Base-by-base conservation (phyloP, 1,140 invertebrate genomes). In the Odontomachus brunneus region DNA sequence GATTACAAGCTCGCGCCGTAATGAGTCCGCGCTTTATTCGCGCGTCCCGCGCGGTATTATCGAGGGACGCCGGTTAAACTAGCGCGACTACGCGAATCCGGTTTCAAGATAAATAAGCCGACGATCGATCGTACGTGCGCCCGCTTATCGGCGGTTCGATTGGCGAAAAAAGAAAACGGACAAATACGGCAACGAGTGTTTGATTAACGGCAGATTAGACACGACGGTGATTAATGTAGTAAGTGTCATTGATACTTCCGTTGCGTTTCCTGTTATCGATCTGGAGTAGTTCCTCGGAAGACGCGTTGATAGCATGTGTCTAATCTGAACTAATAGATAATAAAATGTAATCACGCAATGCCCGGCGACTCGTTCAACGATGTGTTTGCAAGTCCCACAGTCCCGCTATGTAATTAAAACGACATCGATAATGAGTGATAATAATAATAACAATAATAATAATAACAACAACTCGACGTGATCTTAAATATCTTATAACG, bases 221-320 rank as follows among this genome's bases (percentile, higher is more conserved):
- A n/a, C 63, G 33, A 14, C 17, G 7, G 12, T 44, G 49, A 80
- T 80, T 78, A 59, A 69, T 24, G 65, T 80, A 69, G 71, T 71
- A 59, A 24, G 38, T 26, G 51, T 71, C 51, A 80, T 80, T 80
- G 12, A 71, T 59, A 4, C 53, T 80, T 80, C 65, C 65, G 65
- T 59, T 71, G 57, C 49, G 33, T 17, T 80, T 80, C 24, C 29
- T 51, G 75, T 57, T 78, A 78, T 67, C 22, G 48, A 44, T 24
- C 44, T 4, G n/a, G 14, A 17, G 62, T 19, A 44, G 14, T 71
- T 80, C n/a, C 65, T 59, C 33, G 33, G n/a, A 80, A 71, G 53
- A 38, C 38, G 33, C 38, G 33, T 19, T 15, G 51, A 67, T 76
- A 76, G 29, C 62, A 4, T 29, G 26, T 11, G 67, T 80, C 19